Conservation (phyloP, 2,888 invertebrate species). For the Prenolepis imparis region DNA sequence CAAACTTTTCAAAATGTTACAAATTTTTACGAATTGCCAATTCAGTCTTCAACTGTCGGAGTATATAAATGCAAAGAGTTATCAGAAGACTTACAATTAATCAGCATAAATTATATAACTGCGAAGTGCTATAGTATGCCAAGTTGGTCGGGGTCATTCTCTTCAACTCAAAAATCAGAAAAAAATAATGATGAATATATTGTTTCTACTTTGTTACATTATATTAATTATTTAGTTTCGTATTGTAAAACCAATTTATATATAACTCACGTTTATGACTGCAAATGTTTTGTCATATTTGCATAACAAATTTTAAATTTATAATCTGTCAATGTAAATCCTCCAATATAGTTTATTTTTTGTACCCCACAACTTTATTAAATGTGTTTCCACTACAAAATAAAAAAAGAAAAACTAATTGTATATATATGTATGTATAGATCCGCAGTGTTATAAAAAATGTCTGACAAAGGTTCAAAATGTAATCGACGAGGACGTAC, state of each 20-base stretch:
- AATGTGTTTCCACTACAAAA: not conserved
- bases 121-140: not conserved
- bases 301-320: not conserved
- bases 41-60: constrained; percentile 5
- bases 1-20: constrained; percentile 7
- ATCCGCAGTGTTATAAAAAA: not conserved
- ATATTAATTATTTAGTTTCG: not conserved
- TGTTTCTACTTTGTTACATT: constrained; percentile 5
- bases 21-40: constrained; percentile 5
- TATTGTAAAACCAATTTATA: not conserved
- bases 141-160: not conserved
- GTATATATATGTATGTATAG: not conserved
- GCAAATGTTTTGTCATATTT: not conserved
- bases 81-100: constrained; percentile 2
- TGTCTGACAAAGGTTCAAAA: not conserved
- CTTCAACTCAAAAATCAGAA: constrained; percentile 8
- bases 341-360: not conserved
- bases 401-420: not conserved
- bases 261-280: not conserved
- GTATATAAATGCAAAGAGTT: constrained; percentile 5
- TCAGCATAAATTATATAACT: not conserved
- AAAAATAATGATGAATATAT: constrained; percentile 7
- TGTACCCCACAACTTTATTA: not conserved
- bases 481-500: not conserved
- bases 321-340: constrained; percentile 2